Percentiles rank a stretch among this genome's conserved stretches.
Conservation (phyloP, 2,797 vertebrate species). For the Crocidura indochinensis region DNA sequence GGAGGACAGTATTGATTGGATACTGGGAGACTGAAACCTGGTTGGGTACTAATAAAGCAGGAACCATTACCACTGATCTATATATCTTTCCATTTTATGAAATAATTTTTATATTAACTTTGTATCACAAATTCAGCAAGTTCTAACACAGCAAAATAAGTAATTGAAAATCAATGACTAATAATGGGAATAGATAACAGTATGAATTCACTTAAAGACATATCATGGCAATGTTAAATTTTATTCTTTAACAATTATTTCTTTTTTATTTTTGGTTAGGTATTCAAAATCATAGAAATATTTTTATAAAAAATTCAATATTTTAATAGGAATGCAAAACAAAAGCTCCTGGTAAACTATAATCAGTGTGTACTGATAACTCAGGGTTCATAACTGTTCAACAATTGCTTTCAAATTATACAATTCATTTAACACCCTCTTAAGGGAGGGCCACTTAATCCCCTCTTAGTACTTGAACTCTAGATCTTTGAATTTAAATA, state of each 20-base stretch:
- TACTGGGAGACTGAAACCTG: too few relatives aligned
- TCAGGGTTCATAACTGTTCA: neutral
- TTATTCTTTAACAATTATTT: neutral
- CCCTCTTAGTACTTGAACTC: constrained; percentile 24
- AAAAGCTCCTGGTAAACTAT: neutral
- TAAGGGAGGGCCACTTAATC: constrained; percentile 24
- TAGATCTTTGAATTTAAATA: constrained; percentile 49
- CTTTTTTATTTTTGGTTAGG: neutral
- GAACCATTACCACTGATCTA: too few relatives aligned
- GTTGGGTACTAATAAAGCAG: too few relatives aligned
- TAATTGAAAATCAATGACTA: neutral
- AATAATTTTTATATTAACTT: constrained; percentile 6
- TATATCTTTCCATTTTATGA: too few relatives aligned
- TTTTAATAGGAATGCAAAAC: constrained; percentile 1
- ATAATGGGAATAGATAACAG: neutral
- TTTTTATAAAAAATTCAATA: neutral
- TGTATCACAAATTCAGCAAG: neutral
- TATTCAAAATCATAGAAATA: neutral
- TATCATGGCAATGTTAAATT: neutral
- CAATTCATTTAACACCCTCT: constrained; percentile 21
- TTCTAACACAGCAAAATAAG: neutral
- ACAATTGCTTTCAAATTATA: constrained; percentile 56
- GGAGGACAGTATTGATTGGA: too few relatives aligned
- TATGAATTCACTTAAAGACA: neutral
- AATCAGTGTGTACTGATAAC: neutral